Evolutionary conservation across 2,797 vertebrate species (phyloP), one percentile per base, ranked within the genome.

Genomic region (Propithecus perrieri): DNA sequence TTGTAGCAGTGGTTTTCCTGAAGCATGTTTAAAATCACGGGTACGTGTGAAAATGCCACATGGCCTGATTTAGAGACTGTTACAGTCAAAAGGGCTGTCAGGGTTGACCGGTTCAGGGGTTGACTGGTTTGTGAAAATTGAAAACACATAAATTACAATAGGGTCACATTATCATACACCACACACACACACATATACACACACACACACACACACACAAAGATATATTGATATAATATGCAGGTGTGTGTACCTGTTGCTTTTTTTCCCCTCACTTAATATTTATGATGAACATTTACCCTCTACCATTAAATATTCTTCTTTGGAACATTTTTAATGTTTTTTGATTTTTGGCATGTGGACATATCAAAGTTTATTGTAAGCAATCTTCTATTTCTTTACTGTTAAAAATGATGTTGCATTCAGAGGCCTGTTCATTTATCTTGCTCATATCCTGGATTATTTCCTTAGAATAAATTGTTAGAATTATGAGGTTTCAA

Each of bases 401-500:
- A 87, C 18, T 94, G 17, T 90, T 95, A 91, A 80, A 83, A 95
- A 41, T 85, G 57, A 65, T 57, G 85, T 46, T 48, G 10, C 48
- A 46, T 28, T 86, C 28, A 43, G 30, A 65, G 48, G 48, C 5
- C 43, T 92, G 67, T 72, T 30, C 18, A 46, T 65, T 15, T 41
- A 83, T 79, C 67, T 69, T 79, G 28, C 33, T 43, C 3, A 55
- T n/a, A 50, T 18, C 11, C 41, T 28, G 85, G 55, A 83, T 72
- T 71, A 71, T 91, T 89, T 94, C 30, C n/a, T n/a, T 65, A 75
- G 35, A 76, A 72, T 75, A 46, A n/a, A 65, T 28, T 67, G 74
- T 83, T 72, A 93, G 83, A 89, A 87, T 92, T 84, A 89, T 48
- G 43, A 55, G 26, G 33, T 59, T 28, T 59, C 46, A 94, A 94